Evolutionary conservation across 1,140 invertebrate species (phyloP).

Genomic region (Euglossa dilemma): DNA sequence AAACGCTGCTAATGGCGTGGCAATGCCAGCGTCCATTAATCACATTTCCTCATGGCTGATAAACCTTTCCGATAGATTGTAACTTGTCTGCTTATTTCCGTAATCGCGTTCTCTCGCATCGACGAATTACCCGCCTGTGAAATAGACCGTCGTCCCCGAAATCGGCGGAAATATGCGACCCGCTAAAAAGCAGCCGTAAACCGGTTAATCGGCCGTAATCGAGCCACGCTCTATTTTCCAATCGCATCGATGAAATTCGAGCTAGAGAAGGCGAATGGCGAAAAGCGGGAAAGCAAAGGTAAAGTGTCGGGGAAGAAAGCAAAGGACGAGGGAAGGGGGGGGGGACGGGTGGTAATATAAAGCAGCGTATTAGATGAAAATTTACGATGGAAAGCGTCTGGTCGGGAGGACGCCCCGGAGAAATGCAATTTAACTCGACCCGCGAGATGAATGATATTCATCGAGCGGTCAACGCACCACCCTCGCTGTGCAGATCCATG

Average conservation of each 20-base stretch:
- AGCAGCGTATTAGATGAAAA: conserved; percentile 43
- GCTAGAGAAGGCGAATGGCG: not conserved
- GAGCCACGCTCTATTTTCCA: not conserved
- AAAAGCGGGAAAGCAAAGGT: not conserved
- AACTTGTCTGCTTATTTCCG: not conserved
- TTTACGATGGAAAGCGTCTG: conserved; percentile 42
- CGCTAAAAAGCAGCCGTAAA: not conserved
- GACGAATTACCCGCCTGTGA: not conserved
- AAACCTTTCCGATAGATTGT: not conserved
- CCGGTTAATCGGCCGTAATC: not conserved
- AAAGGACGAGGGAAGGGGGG: not conserved
- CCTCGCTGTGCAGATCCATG: not conserved
- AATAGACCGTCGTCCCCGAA: not conserved
- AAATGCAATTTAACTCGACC: conserved; percentile 60
- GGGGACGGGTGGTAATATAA: not conserved
- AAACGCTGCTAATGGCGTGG: not conserved
- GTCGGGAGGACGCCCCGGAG: conserved; percentile 45
- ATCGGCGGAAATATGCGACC: not conserved
- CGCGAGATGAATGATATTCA: conserved; percentile 44
- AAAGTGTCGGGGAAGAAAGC: too few relatives aligned
- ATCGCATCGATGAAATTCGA: not conserved
- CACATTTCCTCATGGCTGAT: not conserved
- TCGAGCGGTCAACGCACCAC: conserved; percentile 44
- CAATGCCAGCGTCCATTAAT: not conserved
- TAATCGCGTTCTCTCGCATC: not conserved